These are phyloP conservation scores for Pedionomus torquatus DNA, from an alignment of 2,113 vertebrate genomes.

Conservation along the genomic window DNA sequence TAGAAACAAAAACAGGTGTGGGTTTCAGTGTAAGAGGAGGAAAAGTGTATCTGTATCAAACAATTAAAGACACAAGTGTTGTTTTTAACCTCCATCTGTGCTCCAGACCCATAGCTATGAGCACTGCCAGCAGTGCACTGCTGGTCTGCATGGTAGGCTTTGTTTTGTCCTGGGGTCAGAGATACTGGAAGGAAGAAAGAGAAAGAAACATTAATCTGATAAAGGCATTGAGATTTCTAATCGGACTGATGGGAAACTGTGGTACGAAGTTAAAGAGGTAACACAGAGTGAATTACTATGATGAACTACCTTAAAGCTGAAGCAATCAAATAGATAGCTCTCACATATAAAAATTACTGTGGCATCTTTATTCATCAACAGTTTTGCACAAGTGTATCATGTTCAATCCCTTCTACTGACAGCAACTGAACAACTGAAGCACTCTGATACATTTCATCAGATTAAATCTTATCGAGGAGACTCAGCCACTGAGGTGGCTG, in stretches of 20 bases:
- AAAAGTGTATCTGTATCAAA: not conserved
- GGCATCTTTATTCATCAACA: conserved; percentile 79
- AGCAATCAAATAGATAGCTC: conserved; percentile 85
- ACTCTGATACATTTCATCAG: conserved; percentile 77
- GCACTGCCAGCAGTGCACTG: not conserved
- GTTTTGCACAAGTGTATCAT: conserved; percentile 55
- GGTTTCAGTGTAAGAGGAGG: not conserved
- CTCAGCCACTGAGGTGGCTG: not conserved
- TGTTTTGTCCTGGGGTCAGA: conserved; percentile 57
- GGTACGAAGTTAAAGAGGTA: conserved; percentile 69
- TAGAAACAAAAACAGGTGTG: not conserved
- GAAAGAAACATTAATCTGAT: conserved; percentile 76
- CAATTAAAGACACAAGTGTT: not conserved
- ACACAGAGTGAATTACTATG: conserved; percentile 76
- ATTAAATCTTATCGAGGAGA: conserved; percentile 71
- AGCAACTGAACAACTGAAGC: conserved; percentile 68
- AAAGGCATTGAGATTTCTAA: conserved; percentile 78
- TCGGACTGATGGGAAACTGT: conserved; percentile 79
- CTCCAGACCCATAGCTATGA: not conserved
- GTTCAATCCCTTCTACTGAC: conserved; percentile 32
- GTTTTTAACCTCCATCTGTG: conserved; percentile 10
- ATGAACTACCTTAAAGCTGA: conserved; percentile 76
- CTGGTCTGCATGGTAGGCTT: not conserved
- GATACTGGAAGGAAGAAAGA: conserved; percentile 38
- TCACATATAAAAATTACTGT: conserved; percentile 77